A percentile compares a stretch with the other conserved stretches of the same genome.
phyloP scores from a whole-genome alignment of 2,888 invertebrate species.

The Creontiades dilutus region DNA sequence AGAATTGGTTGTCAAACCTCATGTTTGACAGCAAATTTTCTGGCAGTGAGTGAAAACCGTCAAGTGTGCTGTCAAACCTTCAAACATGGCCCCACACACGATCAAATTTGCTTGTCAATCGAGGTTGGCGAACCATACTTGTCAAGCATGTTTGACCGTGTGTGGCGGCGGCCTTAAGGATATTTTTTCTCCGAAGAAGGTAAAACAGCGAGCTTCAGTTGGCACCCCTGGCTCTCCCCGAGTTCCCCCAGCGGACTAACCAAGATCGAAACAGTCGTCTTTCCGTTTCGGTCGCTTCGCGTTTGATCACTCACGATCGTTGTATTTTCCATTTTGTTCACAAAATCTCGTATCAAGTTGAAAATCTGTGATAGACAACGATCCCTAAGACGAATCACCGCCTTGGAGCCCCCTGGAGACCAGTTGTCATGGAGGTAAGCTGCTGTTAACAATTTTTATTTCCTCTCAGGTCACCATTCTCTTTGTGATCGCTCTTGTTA shows the following conservation, averaged over 20 bases:
- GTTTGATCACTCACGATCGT: not conserved
- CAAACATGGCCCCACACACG: too few relatives aligned
- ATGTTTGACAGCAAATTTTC: too few relatives aligned
- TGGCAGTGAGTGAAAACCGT: too few relatives aligned
- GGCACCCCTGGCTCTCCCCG: not conserved
- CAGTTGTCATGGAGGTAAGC: conserved; percentile 11
- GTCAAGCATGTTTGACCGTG: too few relatives aligned
- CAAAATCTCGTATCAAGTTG: not conserved
- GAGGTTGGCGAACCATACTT: too few relatives aligned
- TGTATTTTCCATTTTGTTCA: not conserved
- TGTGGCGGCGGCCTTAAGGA: too few relatives aligned
- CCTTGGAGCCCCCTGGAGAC: not conserved
- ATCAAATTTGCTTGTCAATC: too few relatives aligned
- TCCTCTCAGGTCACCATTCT: not conserved
- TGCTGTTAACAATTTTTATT: not conserved
- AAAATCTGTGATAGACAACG: conserved; percentile 15
- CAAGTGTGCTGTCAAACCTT: too few relatives aligned
- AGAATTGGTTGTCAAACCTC: too few relatives aligned
- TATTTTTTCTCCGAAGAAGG: too few relatives aligned
- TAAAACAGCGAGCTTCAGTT: not conserved
- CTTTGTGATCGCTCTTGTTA: not conserved
- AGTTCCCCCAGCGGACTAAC: not conserved
- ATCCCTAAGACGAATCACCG: not conserved
- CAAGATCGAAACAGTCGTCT: conserved; percentile 5
- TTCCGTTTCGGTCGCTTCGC: not conserved